Percentiles rank a stretch among this genome's conserved stretches.
Conservation (phyloP, 2,888 invertebrate species). For the Drosophila bunnanda region DNA sequence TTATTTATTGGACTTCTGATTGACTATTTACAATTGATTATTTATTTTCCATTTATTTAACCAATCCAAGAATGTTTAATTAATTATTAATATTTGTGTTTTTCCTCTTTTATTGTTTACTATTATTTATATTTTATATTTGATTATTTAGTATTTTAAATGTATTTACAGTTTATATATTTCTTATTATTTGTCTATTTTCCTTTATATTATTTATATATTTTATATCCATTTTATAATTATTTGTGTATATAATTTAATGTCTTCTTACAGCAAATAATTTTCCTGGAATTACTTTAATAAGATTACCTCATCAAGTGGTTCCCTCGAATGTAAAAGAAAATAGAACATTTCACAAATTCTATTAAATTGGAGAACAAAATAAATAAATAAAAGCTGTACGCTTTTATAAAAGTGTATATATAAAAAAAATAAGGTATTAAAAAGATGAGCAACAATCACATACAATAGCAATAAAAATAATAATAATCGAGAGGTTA, state of each 20-base stretch:
- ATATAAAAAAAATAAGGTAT: slow-evolving; percentile 54
- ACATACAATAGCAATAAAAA: slow-evolving; percentile 60
- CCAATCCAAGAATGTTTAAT: no score
- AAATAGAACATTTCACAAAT: slow-evolving; percentile 58
- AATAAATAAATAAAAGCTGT: slow-evolving; percentile 19
- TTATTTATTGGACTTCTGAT: no score
- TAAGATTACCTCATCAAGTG: slow-evolving; percentile 2
- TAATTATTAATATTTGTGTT: no score
- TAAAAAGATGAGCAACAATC: slow-evolving; percentile 60
- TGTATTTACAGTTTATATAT: no score
- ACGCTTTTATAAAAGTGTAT: slow-evolving; percentile 37
- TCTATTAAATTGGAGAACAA: slow-evolving; percentile 63
- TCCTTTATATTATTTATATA: background rate
- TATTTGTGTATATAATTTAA: no score
- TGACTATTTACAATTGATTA: no score
- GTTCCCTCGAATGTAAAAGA: background rate
- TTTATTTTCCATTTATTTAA: no score
- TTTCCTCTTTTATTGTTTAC: no score
- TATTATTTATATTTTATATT: background rate
- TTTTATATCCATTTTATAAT: background rate
- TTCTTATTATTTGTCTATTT: background rate
- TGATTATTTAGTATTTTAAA: no score
- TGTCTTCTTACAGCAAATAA: background rate
- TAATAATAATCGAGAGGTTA: slow-evolving; percentile 20
- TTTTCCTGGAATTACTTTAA: background rate